Evolutionary conservation across 2,797 vertebrate genomes (phyloP).

Genomic region (Agapornis canus): DNA sequence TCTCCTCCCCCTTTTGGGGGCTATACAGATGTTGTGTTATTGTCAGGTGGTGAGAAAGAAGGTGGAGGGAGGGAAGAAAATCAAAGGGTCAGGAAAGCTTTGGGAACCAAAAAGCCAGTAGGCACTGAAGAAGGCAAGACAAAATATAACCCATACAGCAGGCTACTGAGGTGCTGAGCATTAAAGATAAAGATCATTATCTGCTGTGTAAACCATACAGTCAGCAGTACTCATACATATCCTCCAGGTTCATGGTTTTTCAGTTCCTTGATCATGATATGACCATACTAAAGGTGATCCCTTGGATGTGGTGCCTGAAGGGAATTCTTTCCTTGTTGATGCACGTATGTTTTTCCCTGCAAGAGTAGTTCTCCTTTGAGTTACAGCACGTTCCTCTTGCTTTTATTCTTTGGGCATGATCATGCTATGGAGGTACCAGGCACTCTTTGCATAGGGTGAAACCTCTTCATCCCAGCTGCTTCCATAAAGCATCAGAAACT

Average conservation of each 20-base stretch:
- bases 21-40: not conserved
- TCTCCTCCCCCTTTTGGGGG: constrained; percentile 22
- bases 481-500: not conserved
- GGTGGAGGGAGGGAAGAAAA: not conserved
- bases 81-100: not conserved
- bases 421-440: not conserved
- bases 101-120: not conserved
- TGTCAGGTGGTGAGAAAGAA: not conserved
- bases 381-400: not conserved
- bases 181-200: not conserved
- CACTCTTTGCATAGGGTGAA: rapidly evolving
- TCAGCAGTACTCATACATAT: not conserved
- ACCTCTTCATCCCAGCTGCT: not conserved
- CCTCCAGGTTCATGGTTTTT: not conserved
- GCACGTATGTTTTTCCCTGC: not conserved
- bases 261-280: not conserved
- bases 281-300: not conserved
- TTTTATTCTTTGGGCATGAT: not conserved
- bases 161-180: not conserved
- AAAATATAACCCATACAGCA: not conserved
- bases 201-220: not conserved
- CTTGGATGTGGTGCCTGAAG: not conserved
- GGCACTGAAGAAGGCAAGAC: not conserved
- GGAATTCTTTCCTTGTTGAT: not conserved
- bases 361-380: not conserved